These are phyloP conservation scores for Hippocampus comes DNA, from an alignment of 2,113 vertebrate genomes.

Conservation along the genomic window DNA sequence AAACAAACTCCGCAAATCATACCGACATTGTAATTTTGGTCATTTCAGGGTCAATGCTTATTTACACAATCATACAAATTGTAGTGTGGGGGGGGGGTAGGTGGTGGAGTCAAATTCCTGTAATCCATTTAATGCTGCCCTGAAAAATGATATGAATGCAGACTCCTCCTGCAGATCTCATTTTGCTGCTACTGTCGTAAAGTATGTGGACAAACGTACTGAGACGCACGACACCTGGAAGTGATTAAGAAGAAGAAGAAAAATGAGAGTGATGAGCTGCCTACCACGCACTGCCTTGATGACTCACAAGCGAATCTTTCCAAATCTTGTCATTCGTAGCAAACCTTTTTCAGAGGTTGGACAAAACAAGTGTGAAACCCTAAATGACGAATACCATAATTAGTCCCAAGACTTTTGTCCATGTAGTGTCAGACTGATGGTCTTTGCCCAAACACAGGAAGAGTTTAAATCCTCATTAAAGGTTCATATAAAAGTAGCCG, in stretches of 20 bases:
- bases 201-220: neutral
- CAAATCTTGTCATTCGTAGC: too few relatives aligned
- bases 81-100: neutral
- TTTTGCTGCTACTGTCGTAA: neutral
- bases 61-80: slow-evolving; percentile 55
- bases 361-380: too few relatives aligned
- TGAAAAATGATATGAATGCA: neutral
- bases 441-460: neutral
- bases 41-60: slow-evolving; percentile 53
- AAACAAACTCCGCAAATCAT: slow-evolving; percentile 39
- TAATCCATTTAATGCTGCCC: slow-evolving; percentile 21
- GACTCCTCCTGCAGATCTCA: neutral
- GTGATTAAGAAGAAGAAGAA: neutral
- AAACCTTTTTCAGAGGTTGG: too few relatives aligned
- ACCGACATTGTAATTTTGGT: slow-evolving; percentile 29
- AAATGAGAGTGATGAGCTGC: too few relatives aligned
- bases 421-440: neutral
- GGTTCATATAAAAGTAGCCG: slow-evolving; percentile 30
- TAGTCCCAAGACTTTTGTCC: neutral
- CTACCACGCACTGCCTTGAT: too few relatives aligned
- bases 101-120: slow-evolving; percentile 15
- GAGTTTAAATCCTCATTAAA: slow-evolving; percentile 18
- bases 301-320: too few relatives aligned
- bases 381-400: neutral
- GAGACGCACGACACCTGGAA: neutral